Base-by-base conservation (phyloP, 2,113 vertebrate species). In the Xyliphius kryptos region DNA sequence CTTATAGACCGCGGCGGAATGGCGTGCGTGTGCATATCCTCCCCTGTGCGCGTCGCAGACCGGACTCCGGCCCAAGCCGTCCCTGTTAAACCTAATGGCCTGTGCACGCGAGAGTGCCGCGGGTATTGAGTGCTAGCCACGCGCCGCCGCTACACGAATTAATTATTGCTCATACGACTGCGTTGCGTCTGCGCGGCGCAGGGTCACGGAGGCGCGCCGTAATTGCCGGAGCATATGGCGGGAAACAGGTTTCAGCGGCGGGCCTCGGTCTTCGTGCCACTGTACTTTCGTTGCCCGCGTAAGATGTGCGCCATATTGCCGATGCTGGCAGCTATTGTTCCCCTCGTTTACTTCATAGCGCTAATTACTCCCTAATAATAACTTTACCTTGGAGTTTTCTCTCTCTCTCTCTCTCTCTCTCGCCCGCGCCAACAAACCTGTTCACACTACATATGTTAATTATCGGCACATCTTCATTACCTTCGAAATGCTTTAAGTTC, bases 351-450 rank as follows among this genome's bases (percentile, higher is more conserved):
- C 93, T 97, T 97, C 95, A 95, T 90, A 97, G 91, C 94, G 94
- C 93, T 97, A 97, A 98, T 98, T 98, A 98, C 93, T 95, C 93
- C 93, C 92, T 92, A 92, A 97, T 98, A 97, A 98, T 97, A 98
- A 95, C 95, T 97, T 97, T 97, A 98, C 95, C 95, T 98, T 95
- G 90, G 93, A 97, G 93, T 97, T 97, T 93, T 92, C 22, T 3
- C 22, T 26, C 22, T 6, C 22, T 92, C 22, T 3, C 22, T 26
- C 22, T 6, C 22, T 26, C 22, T 91, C 89, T 91, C 89, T 86
- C 84, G 79, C 88, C 79, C 83, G 88, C 97, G 94, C 93, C 92
- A 97, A 91, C 92, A 97, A 97, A 98, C 94, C 94, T 97, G 95
- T 97, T 97, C 93, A 87, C 94, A 93, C 90, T 92, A 94, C 94